A percentile compares a stretch with the other conserved stretches of the same genome.
Conservation (phyloP, 35 echinoderm and acorn worm genomes). For the Apostichopus parvimensis region DNA sequence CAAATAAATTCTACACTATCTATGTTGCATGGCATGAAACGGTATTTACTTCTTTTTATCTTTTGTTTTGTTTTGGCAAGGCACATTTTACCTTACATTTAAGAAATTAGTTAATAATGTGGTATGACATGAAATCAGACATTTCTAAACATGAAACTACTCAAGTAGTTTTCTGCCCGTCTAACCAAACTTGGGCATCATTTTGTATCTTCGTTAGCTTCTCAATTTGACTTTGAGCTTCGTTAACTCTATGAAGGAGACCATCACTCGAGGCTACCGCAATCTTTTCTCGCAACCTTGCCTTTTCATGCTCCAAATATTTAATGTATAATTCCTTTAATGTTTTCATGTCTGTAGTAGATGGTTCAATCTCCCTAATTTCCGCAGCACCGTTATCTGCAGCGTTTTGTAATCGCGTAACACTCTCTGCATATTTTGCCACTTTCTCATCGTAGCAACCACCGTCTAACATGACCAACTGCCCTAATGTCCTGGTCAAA, state of each 20-base stretch:
- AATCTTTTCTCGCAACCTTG: not conserved
- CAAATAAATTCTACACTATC: no score
- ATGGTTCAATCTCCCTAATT: conserved; percentile 9
- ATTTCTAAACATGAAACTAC: no score
- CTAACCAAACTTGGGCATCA: not conserved
- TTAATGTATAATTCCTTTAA: not conserved
- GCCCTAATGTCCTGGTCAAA: conserved; percentile 32
- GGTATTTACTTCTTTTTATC: no score
- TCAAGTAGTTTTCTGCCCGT: no score
- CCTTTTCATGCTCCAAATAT: not conserved
- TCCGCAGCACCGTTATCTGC: not conserved
- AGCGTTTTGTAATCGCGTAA: not conserved
- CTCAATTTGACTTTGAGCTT: not conserved
- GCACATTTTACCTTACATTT: no score
- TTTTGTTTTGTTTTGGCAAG: no score
- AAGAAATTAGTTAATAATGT: no score
- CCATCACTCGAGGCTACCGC: not conserved
- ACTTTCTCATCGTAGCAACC: conserved; percentile 12
- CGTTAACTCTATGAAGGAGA: not conserved
- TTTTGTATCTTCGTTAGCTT: not conserved
- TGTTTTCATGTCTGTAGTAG: not conserved
- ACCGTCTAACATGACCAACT: conserved; percentile 26
- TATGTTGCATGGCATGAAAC: no score
- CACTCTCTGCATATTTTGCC: conserved; percentile 14
- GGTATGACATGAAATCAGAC: no score